Evolutionary conservation across 2,113 vertebrate genomes (phyloP).

Genomic region (Tragelaphus scriptus): DNA sequence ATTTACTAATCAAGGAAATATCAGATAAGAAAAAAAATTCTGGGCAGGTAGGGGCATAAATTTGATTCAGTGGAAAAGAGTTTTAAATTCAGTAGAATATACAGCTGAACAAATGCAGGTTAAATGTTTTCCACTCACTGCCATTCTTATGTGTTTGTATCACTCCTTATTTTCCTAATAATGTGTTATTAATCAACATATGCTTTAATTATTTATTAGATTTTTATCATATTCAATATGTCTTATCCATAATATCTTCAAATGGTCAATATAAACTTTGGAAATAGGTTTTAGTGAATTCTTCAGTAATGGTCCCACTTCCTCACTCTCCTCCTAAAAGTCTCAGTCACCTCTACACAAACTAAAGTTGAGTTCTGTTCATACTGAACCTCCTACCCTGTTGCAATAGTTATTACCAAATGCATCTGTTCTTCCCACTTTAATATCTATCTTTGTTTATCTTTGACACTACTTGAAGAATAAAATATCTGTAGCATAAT

Average conservation of each 20-base stretch:
- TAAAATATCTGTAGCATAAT: neutral
- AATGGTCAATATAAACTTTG: neutral
- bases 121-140: neutral
- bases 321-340: neutral
- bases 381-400: neutral
- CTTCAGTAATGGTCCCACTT: neutral
- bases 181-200: neutral
- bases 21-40: neutral
- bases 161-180: neutral
- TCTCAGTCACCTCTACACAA: neutral
- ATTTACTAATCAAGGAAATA: neutral
- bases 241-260: neutral
- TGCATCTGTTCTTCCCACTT: neutral
- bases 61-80: neutral
- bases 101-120: neutral
- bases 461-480: neutral
- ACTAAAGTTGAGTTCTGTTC: neutral
- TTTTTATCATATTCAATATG: neutral
- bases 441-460: neutral
- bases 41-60: neutral
- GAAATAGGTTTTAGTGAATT: neutral
- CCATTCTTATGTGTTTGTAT: neutral
- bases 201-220: neutral
- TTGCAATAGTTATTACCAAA: neutral
- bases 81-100: neutral